Base-by-base conservation (phyloP, 2,888 invertebrate species). In the Melanargia galathea region DNA sequence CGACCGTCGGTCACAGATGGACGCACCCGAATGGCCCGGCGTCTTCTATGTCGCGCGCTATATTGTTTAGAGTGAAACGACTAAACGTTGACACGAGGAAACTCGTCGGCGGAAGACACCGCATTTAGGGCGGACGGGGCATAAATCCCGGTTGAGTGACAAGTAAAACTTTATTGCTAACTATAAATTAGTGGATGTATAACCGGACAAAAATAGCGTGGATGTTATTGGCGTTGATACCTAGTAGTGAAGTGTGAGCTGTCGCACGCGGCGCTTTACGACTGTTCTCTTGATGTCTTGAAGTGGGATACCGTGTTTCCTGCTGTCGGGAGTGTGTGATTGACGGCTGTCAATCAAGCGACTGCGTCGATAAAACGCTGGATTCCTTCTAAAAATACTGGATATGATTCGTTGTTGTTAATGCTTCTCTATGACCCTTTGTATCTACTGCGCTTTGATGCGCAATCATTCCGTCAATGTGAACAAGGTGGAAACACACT, bases 131-230 rank as follows among this genome's bases (percentile, higher is more conserved):
- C 90, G 86, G 77, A 75, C 81, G 73, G 75, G 67, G 75, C 89
- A 81, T 90, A 90, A 90, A 91, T 87, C 83, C 83, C 77, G 78
- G 67, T 72, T 82, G 87, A 90, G 89, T 91, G 90, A 91, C 90
- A 91, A 87, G 86, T 85, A 81, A 87, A 87, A 88, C 81, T 90
- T 90, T 91, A 90, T 87, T 76, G 84, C 81, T n/a, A n/a, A 79
- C 84, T 81, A 86, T 90, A 90, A 90, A 91, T 87, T 86, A 81
- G 81, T 82, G 79, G 79, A 86, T 83, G 81, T 82, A 86, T 83
- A 82, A 80, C 77, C 74, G 75, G 73, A 81, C 85, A 80, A 84
- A 87, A 88, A 90, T 91, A 90, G 87, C 72, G 56, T 62, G 66
- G 65, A 73, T n/a, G 80, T 73, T 81, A 85, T 86, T 83, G 83